phyloP scores from a whole-genome alignment of 1,140 invertebrate genomes.

The Lepidurus apus region DNA sequence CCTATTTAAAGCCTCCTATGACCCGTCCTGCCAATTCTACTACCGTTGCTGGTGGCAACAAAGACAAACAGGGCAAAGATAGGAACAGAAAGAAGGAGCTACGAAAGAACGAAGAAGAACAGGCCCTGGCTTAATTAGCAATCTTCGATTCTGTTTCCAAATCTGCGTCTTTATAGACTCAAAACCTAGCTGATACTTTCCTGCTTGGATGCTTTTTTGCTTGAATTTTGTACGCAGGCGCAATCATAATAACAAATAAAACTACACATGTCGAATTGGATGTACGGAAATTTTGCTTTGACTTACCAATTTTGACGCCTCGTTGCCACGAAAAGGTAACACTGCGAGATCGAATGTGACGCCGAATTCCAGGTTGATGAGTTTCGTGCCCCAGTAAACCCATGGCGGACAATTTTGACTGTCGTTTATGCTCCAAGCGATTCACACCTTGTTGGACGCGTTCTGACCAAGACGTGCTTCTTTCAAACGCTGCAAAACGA shows the following conservation, averaged over 20 bases:
- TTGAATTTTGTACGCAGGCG: background rate
- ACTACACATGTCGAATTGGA: background rate
- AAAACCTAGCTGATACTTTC: background rate
- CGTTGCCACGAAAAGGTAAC: slow-evolving; percentile 88
- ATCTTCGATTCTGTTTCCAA: background rate
- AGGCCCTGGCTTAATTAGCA: background rate
- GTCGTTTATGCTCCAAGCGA: slow-evolving; percentile 58
- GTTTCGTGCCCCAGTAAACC: slow-evolving; percentile 66
- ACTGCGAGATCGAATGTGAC: slow-evolving; percentile 56
- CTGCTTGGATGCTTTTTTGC: background rate
- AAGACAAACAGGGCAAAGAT: slow-evolving; percentile 31
- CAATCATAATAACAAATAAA: background rate
- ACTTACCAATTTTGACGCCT: slow-evolving; percentile 77
- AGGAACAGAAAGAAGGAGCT: slow-evolving; percentile 30
- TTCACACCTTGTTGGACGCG: slow-evolving; percentile 53
- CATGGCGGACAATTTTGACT: slow-evolving; percentile 54
- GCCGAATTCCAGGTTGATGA: slow-evolving; percentile 49
- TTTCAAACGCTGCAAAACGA: background rate
- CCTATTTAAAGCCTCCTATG: slow-evolving; percentile 31
- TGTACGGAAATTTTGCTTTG: slow-evolving; percentile 31
- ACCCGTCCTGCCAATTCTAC: slow-evolving; percentile 26
- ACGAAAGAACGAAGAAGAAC: slow-evolving; percentile 29
- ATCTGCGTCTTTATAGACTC: background rate
- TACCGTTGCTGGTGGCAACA: background rate
- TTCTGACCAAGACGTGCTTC: slow-evolving; percentile 34